phyloP scores from a whole-genome alignment of 1,140 invertebrate species.

The Aphelinus atriplicis region DNA sequence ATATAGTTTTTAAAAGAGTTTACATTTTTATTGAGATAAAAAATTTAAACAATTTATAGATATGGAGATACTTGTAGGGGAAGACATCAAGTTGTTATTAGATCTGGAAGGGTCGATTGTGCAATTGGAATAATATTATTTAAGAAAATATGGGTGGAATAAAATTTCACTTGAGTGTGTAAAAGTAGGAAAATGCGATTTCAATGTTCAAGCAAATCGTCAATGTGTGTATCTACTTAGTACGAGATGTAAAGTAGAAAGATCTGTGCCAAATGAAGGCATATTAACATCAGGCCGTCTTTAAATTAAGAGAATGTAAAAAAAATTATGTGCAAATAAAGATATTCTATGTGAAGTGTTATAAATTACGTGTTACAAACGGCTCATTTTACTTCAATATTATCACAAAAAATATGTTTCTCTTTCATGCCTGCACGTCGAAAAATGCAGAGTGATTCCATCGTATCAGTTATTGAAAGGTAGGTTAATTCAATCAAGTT shows the following conservation, averaged over 20 bases:
- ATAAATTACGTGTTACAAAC: neutral
- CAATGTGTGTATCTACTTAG: conserved; percentile 30
- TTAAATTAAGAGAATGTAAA: conserved; percentile 25
- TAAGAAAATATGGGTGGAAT: neutral
- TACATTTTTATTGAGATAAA: conserved; percentile 14
- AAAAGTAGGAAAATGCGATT: conserved; percentile 3
- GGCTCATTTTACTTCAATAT: too few relatives aligned
- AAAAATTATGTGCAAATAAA: conserved; percentile 45
- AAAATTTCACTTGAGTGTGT: neutral
- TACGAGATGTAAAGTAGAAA: conserved; percentile 27
- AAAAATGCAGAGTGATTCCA: too few relatives aligned
- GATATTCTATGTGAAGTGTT: conserved; percentile 42
- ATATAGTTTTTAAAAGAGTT: conserved; percentile 29
- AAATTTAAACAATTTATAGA: neutral
- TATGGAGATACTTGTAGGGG: neutral
- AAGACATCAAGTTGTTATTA: neutral
- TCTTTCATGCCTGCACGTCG: too few relatives aligned
- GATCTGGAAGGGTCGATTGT: neutral
- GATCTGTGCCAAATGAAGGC: conserved; percentile 44
- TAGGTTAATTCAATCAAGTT: too few relatives aligned
- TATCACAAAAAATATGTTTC: too few relatives aligned
- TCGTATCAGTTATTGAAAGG: too few relatives aligned
- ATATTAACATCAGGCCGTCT: neutral
- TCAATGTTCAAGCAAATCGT: conserved; percentile 8
- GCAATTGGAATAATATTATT: neutral